phyloP scores from a whole-genome alignment of 2,113 vertebrate genomes.

The Alaudala cheleensis region DNA sequence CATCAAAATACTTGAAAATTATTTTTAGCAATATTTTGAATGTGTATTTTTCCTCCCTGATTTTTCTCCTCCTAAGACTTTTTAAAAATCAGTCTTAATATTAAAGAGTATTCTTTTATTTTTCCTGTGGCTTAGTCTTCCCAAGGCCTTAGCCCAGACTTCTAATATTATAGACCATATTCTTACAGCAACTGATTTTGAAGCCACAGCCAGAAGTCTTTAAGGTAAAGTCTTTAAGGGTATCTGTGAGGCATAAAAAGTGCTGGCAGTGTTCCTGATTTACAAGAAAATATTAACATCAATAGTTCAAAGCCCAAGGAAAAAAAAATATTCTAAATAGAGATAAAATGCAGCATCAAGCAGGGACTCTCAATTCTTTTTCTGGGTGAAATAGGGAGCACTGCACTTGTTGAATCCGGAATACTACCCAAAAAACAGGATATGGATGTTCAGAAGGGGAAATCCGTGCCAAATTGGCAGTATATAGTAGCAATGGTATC shows the following conservation, averaged over 20 bases:
- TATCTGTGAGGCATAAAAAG: neutral
- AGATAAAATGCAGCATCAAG: neutral
- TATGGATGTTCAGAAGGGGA: neutral
- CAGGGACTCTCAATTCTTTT: neutral
- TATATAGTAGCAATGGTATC: neutral
- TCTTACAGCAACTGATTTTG: neutral
- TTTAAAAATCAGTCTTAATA: neutral
- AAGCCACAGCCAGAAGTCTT: neutral
- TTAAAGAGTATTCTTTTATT: neutral
- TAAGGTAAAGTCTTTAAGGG: neutral
- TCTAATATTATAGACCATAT: neutral
- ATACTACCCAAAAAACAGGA: neutral
- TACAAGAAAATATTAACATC: neutral
- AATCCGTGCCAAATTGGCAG: neutral
- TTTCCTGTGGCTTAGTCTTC: neutral
- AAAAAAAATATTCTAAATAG: neutral
- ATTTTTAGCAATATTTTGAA: neutral
- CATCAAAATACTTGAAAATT: neutral
- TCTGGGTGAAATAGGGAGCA: neutral
- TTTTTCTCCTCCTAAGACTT: neutral
- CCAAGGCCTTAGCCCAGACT: neutral
- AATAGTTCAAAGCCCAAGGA: neutral
- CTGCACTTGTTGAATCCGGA: neutral
- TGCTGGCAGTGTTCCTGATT: neutral
- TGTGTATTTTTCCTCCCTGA: neutral